Evolutionary conservation across 2,797 vertebrate species (phyloP), one percentile per base, ranked within the genome.

Genomic region (Acrocephalus scirpaceus): DNA sequence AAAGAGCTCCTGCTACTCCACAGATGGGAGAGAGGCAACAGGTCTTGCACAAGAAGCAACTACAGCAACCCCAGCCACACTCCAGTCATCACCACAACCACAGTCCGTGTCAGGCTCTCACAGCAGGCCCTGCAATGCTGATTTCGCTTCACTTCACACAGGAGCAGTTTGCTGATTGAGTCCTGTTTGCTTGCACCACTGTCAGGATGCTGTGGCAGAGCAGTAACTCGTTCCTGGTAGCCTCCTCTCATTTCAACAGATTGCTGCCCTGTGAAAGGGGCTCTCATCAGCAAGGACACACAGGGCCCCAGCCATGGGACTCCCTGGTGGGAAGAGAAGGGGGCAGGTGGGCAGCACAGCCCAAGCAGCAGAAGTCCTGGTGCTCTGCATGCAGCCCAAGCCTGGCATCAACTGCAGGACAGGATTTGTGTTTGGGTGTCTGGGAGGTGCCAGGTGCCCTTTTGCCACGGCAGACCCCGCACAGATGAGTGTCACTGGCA

Each of bases 211-310:
- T 36, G 57, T 61, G 82, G 86, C 30, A 70, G 77, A 91, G 77
- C 65, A 47, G 70, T 13, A 66, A 80, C 58, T 75, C 64, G 34
- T 60, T 64, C 54, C 89, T 84, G 61, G 84, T 62, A 64, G 61
- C 36, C 53, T 75, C 29, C 26, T 61, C 34, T 40, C 45, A 2
- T 23, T 79, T 81, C 54, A 77, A 56, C 93, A 86, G 84, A 23
- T 57, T 36, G 56, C n/a, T 36, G 36, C 50, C 38, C 47, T 36
- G 58, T 75, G 45, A 44, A 60, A 19, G 32, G 30, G 22, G 51
- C 22, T 73, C 18, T 25, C 0, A 0, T 38, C 42, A 42, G 65
- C 1, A 4, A 79, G 40, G 36, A 51, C 14, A 32, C 9, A 18
- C 9, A 0, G 1, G 15, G 38, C 61, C 20, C 34, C 57, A 74